Conservation (phyloP, 2,797 vertebrate genomes). For the Octomys mimax region DNA sequence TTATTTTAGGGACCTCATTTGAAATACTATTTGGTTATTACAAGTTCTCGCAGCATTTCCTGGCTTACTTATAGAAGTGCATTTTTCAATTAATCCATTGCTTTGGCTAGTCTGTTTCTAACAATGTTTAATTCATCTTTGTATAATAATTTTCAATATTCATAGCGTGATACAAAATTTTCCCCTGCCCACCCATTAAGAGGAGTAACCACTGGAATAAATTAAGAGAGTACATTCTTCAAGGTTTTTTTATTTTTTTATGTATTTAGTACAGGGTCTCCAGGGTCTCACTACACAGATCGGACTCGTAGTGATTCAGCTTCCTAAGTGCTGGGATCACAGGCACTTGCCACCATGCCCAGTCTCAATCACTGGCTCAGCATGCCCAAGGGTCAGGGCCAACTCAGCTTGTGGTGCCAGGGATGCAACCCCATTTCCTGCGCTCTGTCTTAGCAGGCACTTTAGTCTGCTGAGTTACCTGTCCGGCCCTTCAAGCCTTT, state of each 20-base stretch:
- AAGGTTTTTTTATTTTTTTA: background rate
- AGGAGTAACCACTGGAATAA: background rate
- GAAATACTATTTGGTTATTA: background rate
- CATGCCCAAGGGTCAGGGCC: no score
- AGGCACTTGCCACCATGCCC: no score
- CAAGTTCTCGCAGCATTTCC: background rate
- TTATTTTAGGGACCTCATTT: background rate
- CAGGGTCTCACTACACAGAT: no score
- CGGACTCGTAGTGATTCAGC: no score
- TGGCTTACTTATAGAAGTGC: background rate
- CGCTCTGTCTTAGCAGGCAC: no score
- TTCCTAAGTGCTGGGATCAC: no score
- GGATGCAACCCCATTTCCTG: no score
- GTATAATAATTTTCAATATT: background rate
- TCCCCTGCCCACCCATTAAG: fast-evolving
- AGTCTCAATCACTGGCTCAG: no score
- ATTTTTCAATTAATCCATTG: background rate
- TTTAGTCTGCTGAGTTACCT: no score
- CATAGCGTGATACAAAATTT: background rate
- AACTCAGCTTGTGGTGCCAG: no score
- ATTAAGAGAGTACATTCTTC: background rate
- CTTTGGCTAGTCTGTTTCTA: background rate
- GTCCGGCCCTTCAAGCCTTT: background rate
- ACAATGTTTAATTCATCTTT: background rate
- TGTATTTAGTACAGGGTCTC: no score